These are phyloP conservation scores for Melitaea cinxia DNA, from an alignment of 1,140 invertebrate species.

Conservation along the genomic window DNA sequence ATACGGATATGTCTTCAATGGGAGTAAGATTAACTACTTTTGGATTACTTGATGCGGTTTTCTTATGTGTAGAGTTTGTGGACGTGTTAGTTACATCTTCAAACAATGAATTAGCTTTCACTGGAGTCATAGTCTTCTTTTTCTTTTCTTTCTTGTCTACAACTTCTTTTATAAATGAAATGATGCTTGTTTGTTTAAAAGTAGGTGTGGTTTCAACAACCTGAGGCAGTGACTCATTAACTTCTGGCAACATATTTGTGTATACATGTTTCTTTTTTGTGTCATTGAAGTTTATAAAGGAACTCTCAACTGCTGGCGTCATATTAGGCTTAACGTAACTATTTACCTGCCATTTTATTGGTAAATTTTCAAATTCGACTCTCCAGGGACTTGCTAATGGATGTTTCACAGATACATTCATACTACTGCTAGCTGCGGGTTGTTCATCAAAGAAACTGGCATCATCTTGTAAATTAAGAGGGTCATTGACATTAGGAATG, in stretches of 20 bases:
- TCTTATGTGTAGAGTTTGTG: conserved; percentile 9
- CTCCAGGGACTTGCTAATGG: conserved; percentile 71
- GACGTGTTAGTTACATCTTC: conserved; percentile 44
- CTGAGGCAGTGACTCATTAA: conserved; percentile 49
- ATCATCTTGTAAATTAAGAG: conserved; percentile 61
- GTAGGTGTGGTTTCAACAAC: conserved; percentile 45
- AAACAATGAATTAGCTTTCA: conserved; percentile 57
- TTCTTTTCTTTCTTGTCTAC: conserved; percentile 63
- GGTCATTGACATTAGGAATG: conserved; percentile 38
- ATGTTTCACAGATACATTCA: conserved; percentile 64
- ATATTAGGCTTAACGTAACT: conserved; percentile 73
- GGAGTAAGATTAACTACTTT: conserved; percentile 35
- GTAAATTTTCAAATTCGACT: conserved; percentile 66
- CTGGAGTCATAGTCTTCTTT: conserved; percentile 55
- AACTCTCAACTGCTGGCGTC: conserved; percentile 73
- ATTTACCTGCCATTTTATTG: conserved; percentile 73
- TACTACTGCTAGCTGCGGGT: conserved; percentile 69
- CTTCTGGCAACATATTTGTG: conserved; percentile 58
- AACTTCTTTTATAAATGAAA: conserved; percentile 74
- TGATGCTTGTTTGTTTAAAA: conserved; percentile 71
- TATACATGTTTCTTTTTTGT: conserved; percentile 75
- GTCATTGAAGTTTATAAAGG: conserved; percentile 65
- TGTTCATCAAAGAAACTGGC: conserved; percentile 74
- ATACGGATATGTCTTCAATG: conserved; percentile 37
- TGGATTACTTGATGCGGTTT: conserved; percentile 3